Evolutionary conservation across 2,113 vertebrate genomes (phyloP).

Genomic region (Dipodomys stephensi): DNA sequence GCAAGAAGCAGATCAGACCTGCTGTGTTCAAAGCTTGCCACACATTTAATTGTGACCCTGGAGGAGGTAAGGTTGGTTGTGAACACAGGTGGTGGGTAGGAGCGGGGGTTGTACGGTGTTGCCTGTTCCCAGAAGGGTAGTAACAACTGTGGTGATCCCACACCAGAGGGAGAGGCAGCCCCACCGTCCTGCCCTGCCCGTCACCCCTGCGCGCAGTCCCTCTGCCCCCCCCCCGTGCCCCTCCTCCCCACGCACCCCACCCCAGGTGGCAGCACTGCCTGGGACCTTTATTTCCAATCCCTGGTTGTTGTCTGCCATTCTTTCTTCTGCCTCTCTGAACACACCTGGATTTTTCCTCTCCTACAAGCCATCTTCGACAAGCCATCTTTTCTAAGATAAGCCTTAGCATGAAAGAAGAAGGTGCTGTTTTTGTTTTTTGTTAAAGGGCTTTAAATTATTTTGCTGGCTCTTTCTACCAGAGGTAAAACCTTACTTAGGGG

Average conservation of each 20-base stretch:
- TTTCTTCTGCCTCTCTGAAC: background rate
- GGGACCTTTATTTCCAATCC: background rate
- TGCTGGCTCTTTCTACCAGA: background rate
- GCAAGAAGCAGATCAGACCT: background rate
- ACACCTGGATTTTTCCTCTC: background rate
- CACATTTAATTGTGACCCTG: background rate
- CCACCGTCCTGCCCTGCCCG: too few relatives aligned
- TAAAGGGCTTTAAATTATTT: constrained; percentile 20
- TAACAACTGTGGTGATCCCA: background rate
- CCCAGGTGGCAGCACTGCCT: background rate
- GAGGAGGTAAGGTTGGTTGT: background rate
- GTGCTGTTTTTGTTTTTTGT: background rate
- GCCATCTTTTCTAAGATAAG: constrained; percentile 15
- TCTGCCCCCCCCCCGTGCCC: too few relatives aligned
- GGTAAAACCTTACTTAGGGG: constrained; percentile 1
- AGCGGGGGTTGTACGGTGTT: background rate
- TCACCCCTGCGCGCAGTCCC: too few relatives aligned
- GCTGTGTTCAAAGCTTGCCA: background rate
- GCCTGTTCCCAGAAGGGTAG: background rate
- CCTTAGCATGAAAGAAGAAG: constrained; percentile 18
- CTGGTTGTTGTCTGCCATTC: background rate
- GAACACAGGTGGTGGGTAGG: background rate
- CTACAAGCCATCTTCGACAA: background rate
- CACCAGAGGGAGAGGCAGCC: background rate
- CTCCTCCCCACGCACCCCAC: too few relatives aligned